Evolutionary conservation across 2,113 vertebrate species (phyloP).

Genomic region (Rhagologus leucostigma): DNA sequence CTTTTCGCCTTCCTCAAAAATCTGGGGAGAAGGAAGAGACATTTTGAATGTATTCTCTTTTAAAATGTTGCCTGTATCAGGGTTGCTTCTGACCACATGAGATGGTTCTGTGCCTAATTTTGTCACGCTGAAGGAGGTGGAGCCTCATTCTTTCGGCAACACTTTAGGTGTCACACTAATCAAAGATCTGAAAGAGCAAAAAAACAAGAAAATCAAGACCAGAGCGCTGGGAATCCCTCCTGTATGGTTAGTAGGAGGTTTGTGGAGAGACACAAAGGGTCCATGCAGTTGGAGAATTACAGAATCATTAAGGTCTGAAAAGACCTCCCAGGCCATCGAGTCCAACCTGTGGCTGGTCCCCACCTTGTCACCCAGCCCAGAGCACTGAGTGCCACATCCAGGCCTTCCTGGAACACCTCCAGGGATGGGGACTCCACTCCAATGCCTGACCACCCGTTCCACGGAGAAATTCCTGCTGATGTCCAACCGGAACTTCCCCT

Average conservation of each 20-base stretch:
- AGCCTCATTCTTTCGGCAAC: not conserved
- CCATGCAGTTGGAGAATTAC: not conserved
- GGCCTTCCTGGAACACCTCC: accelerated
- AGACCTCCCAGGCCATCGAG: not conserved
- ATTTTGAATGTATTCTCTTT: not conserved
- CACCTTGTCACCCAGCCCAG: not conserved
- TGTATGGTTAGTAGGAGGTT: not conserved
- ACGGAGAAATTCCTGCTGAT: not conserved
- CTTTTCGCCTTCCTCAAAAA: not conserved
- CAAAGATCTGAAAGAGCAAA: not conserved
- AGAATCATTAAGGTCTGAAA: not conserved
- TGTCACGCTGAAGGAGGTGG: not conserved
- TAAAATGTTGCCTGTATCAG: not conserved
- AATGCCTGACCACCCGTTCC: not conserved
- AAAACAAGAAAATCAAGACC: not conserved
- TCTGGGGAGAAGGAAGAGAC: not conserved
- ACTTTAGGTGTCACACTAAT: not conserved
- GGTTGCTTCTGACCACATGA: not conserved
- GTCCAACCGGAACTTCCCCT: not conserved
- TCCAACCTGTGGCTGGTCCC: accelerated
- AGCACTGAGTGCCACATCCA: not conserved
- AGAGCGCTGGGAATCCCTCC: not conserved
- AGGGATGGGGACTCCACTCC: not conserved
- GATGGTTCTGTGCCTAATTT: not conserved
- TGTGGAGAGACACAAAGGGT: not conserved